Percentiles rank a stretch among this genome's conserved stretches.
These are phyloP conservation scores for Tauraco hartlaubi DNA, from an alignment of 2,797 vertebrate genomes.

Conservation along the genomic window DNA sequence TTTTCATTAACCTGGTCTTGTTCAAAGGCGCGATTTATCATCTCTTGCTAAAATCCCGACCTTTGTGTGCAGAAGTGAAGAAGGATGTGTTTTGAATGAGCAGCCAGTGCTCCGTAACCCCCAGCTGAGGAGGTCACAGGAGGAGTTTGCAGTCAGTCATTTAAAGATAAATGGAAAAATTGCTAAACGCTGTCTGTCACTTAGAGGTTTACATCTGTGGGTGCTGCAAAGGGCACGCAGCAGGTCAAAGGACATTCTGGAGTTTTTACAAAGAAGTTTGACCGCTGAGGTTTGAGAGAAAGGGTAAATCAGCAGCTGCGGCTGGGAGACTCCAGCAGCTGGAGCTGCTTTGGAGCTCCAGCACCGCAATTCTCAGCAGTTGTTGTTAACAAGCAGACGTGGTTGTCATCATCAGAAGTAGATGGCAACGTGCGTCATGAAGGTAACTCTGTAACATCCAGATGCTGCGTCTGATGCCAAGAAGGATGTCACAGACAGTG, in stretches of 20 bases:
- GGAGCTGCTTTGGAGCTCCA: neutral
- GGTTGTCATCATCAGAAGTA: fast-evolving
- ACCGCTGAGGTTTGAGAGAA: neutral
- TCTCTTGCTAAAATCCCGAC: neutral
- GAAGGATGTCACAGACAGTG: neutral
- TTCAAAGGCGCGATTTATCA: neutral
- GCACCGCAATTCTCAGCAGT: neutral
- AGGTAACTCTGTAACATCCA: neutral
- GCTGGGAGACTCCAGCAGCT: fast-evolving
- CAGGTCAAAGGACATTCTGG: neutral
- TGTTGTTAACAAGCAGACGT: neutral
- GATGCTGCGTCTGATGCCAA: neutral
- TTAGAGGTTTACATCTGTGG: neutral
- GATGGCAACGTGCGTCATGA: neutral
- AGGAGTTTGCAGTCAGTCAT: neutral
- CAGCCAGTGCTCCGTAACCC: neutral
- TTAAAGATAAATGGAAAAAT: neutral
- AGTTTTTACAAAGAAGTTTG: neutral
- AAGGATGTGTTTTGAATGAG: neutral
- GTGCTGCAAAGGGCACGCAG: neutral
- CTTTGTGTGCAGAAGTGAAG: neutral
- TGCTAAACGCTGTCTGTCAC: neutral
- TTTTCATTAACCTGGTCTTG: conserved; percentile 7
- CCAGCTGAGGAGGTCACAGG: neutral
- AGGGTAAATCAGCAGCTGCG: neutral